Evolutionary conservation across 2,113 vertebrate species (phyloP).

Genomic region (Phyllopteryx taeniolatus): DNA sequence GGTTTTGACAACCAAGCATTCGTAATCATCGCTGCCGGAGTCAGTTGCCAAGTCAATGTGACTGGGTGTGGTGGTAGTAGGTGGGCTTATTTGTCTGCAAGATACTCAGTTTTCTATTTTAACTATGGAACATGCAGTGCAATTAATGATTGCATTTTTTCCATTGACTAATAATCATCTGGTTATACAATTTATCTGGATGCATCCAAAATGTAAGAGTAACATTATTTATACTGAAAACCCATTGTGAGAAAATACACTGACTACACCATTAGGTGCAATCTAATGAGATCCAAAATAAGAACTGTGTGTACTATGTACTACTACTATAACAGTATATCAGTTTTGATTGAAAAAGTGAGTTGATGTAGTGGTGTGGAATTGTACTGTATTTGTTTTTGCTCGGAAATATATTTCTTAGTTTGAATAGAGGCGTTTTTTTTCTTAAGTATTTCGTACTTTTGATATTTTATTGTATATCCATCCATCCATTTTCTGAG

Average conservation of each 20-base stretch:
- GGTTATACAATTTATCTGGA: background rate
- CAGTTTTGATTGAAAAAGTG: background rate
- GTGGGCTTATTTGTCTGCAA: background rate
- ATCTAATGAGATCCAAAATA: background rate
- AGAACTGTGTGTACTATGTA: background rate
- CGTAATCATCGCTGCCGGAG: constrained; percentile 24
- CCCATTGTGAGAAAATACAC: background rate
- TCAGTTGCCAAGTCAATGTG: constrained; percentile 25
- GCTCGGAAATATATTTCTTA: background rate
- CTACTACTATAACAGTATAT: background rate
- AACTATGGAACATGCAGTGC: background rate
- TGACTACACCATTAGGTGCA: background rate
- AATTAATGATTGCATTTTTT: background rate
- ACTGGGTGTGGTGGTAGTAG: constrained; percentile 2
- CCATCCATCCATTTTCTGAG: too few species aligned
- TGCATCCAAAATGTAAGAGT: background rate
- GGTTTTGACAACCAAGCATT: constrained; percentile 35
- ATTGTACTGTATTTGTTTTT: background rate
- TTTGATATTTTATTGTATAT: too few species aligned
- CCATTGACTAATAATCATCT: background rate
- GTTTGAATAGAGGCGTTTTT: background rate
- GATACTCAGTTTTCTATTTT: background rate
- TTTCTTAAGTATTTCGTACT: too few species aligned
- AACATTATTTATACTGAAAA: background rate
- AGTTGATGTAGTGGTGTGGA: background rate